A percentile compares a stretch with the other conserved stretches of the same genome.
Conservation (phyloP, 2,888 invertebrate species). For the Lypha dubia region DNA sequence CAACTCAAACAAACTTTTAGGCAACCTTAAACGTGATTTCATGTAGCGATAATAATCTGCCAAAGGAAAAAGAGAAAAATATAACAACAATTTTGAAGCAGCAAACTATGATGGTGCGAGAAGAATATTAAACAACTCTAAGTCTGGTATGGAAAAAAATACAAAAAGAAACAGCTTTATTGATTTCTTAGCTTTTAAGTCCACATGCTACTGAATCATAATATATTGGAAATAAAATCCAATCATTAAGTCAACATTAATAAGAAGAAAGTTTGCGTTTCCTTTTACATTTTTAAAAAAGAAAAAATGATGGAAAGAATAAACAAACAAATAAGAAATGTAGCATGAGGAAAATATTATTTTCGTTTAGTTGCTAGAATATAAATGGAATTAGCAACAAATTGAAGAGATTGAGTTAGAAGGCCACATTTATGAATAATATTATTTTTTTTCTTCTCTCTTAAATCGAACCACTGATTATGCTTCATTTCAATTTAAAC, state of each 20-base stretch:
- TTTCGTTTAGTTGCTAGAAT: constrained; percentile 15
- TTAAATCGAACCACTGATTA: constrained; percentile 57
- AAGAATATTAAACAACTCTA: background rate
- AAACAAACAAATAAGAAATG: constrained; percentile 15
- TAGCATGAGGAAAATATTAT: constrained; percentile 25
- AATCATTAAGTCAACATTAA: constrained; percentile 47
- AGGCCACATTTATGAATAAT: background rate
- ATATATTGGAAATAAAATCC: constrained; percentile 33
- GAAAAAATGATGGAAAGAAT: constrained; percentile 16
- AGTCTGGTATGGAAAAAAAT: background rate
- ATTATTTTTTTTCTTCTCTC: background rate
- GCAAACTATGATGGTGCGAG: background rate
- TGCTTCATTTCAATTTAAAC: constrained; percentile 47
- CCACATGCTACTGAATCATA: constrained; percentile 12
- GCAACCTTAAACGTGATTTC: constrained; percentile 54
- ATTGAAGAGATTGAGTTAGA: constrained; percentile 21
- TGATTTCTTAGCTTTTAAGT: constrained; percentile 46
- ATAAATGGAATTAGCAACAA: background rate
- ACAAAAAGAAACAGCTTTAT: constrained; percentile 9
- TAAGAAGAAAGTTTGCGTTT: constrained; percentile 46
- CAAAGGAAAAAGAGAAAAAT: background rate
- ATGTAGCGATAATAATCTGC: constrained; percentile 56
- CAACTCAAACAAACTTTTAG: background rate
- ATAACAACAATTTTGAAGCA: background rate
- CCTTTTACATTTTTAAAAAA: constrained; percentile 9